phyloP scores from a whole-genome alignment of 2,797 vertebrate genomes.

The Propithecus perrieri region DNA sequence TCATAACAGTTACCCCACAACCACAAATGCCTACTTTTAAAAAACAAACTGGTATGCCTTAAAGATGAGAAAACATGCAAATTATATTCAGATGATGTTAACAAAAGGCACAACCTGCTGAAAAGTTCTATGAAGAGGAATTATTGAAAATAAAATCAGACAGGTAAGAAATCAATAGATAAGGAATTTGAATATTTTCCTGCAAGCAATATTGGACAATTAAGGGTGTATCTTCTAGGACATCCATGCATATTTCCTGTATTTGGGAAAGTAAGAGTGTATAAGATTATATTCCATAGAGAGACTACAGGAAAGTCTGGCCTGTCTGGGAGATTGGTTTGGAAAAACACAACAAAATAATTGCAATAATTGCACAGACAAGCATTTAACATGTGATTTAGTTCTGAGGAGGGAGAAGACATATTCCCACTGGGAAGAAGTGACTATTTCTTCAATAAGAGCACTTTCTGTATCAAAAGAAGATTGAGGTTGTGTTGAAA shows the following conservation, averaged over 20 bases:
- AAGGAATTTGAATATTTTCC: background rate
- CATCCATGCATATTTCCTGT: too few species aligned
- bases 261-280: background rate
- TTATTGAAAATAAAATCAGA: background rate
- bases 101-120: background rate
- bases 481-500: background rate
- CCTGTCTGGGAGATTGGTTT: background rate
- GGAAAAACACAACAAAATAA: background rate
- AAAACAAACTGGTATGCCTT: background rate
- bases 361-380: background rate
- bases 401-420: background rate
- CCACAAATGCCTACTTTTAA: background rate
- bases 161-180: background rate
- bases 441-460: background rate
- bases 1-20: background rate
- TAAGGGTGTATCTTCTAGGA: background rate
- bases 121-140: background rate
- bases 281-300: background rate
- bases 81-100: background rate
- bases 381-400: background rate
- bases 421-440: background rate
- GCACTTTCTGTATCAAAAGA: background rate
- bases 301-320: background rate
- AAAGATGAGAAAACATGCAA: too few species aligned
- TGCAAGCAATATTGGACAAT: background rate